Evolutionary conservation across 1,140 invertebrate genomes (phyloP), one percentile per base, ranked within the genome.

Genomic region (Polypedilum vanderplanki): DNA sequence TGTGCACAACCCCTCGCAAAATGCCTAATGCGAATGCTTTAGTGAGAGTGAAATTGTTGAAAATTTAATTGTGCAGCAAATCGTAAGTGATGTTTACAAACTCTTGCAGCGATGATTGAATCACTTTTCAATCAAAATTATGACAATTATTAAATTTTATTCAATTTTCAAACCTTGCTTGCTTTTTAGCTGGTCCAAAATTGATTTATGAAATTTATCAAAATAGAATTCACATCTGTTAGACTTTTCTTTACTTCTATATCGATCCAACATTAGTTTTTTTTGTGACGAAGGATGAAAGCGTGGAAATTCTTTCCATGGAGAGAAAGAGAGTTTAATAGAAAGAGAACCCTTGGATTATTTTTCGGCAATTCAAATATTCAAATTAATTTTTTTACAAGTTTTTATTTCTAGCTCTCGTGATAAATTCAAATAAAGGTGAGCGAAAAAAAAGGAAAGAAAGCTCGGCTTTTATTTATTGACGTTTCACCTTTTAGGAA

Each of bases 361-460:
- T 57, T 57, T 57, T 57, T 57, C 46, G 46, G 46, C 46, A 57
- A 57, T 57, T 57, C 46, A 70, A 70, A 70, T 70, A 70, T 70
- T 70, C 65, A 70, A 70, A 70, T 70, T 70, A 70, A 70, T 70
- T 70, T 57, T 57, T 70, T 70, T 70, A 70, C 65, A 70, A 70
- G 17, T 70, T 70, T 33, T 70, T 70, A 22, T 70, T 70, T 70
- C 65, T 7, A 9, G 17, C 2, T 70, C 20, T 70, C 65, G 65
- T 70, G 65, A 70, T 70, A 70, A 70, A n/a, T 18, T 70, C 17
- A 18, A 70, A 70, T 70, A 70, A 70, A 70, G 20, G 20, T 22
- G 10, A 18, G 65, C 15, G 18, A 20, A n/a, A 70, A 70, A 33
- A 20, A 41, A 74, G 15, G 33, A 73, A 73, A 73, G 10, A 20